Percentiles rank a stretch among this genome's conserved stretches.
These are phyloP conservation scores for Vimba vimba DNA, from an alignment of 2,113 vertebrate genomes.

Conservation along the genomic window DNA sequence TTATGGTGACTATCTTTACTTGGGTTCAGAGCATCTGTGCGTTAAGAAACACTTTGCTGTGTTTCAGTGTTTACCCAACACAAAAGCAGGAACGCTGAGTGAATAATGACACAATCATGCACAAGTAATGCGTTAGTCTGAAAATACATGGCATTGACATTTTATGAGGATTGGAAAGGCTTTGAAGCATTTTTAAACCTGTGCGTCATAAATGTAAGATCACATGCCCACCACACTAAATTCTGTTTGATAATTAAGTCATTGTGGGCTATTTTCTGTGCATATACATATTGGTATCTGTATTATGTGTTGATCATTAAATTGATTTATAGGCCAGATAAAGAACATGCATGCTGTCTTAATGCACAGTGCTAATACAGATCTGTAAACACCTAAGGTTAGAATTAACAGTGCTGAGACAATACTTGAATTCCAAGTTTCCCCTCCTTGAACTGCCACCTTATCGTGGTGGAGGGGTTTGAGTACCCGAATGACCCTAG, in stretches of 20 bases:
- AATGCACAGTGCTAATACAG: background rate
- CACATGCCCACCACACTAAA: background rate
- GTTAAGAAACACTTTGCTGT: background rate
- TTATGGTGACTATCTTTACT: constrained; percentile 17
- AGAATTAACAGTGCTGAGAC: background rate
- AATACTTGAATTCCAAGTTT: background rate
- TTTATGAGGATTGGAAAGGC: background rate
- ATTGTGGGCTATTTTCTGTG: background rate
- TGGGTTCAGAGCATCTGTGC: background rate
- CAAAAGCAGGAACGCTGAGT: constrained; percentile 1
- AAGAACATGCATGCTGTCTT: background rate
- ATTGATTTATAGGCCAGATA: background rate
- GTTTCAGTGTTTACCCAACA: constrained; percentile 48
- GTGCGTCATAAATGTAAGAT: background rate
- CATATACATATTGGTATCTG: background rate
- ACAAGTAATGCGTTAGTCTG: background rate
- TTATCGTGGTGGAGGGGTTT: too few species aligned
- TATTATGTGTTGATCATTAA: background rate
- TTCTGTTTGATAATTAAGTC: background rate
- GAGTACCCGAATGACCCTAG: too few species aligned
- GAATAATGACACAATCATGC: constrained; percentile 15
- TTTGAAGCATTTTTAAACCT: constrained; percentile 6
- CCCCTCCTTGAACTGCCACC: too few species aligned
- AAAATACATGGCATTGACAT: background rate
- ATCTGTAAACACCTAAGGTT: background rate